Evolutionary conservation across 2,888 invertebrate species (phyloP).

Genomic region (Dolichopus griseipennis): DNA sequence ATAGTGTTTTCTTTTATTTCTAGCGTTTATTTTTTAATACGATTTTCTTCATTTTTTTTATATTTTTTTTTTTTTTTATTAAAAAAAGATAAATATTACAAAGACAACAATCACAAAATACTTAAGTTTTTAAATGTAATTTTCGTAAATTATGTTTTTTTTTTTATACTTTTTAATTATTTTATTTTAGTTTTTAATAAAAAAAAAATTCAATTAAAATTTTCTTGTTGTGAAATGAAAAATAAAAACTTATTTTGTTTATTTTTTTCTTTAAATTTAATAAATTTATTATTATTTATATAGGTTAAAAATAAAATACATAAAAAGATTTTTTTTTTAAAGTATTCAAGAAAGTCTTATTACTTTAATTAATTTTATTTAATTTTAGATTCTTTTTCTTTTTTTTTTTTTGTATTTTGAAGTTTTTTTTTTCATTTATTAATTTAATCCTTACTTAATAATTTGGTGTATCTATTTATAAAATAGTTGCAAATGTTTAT

Average conservation of each 20-base stretch:
- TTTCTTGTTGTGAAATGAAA: background rate
- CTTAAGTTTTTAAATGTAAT: slow-evolving; percentile 1
- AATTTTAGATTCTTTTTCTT: no score
- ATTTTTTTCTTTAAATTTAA: background rate
- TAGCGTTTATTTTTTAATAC: background rate
- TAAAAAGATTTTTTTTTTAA: background rate
- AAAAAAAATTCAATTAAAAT: background rate
- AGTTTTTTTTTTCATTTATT: no score
- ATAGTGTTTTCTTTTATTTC: background rate
- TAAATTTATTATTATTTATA: background rate
- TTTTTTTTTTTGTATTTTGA: no score
- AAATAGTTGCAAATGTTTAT: no score
- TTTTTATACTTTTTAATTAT: no score
- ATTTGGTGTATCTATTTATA: no score
- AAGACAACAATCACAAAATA: slow-evolving; percentile 6
- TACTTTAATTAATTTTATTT: no score
- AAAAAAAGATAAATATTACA: slow-evolving; percentile 4
- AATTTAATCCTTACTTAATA: no score
- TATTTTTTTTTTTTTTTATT: background rate
- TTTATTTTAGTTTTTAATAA: background rate
- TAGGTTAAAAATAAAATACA: background rate
- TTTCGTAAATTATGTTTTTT: background rate
- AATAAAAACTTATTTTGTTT: background rate
- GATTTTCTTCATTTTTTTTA: background rate
- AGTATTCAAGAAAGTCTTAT: background rate